Conservation (phyloP, 2,113 vertebrate genomes). For the Pseudois nayaur region DNA sequence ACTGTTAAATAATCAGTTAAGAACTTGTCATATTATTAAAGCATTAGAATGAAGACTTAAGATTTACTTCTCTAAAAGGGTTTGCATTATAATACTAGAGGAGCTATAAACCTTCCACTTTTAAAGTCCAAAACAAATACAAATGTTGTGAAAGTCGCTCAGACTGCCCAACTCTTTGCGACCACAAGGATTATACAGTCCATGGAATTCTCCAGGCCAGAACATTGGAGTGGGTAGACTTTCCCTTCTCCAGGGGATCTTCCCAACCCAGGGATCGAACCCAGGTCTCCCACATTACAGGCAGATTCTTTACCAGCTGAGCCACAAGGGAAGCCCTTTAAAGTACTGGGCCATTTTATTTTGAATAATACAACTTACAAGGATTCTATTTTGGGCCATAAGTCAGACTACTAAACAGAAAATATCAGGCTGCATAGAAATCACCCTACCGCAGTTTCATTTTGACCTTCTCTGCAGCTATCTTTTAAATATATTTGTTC, state of each 20-base stretch:
- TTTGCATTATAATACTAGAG: background rate
- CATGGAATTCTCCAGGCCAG: background rate
- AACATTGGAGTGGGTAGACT: background rate
- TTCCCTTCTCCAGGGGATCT: background rate
- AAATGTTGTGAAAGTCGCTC: background rate
- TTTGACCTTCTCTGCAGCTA: conserved; percentile 35
- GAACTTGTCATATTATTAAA: background rate
- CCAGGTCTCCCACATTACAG: background rate
- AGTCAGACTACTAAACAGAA: conserved; percentile 14
- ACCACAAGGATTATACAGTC: background rate
- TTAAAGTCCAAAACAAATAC: background rate
- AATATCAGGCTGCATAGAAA: background rate
- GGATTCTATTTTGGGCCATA: conserved; percentile 4
- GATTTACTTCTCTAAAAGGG: background rate
- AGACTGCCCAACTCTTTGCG: accelerated
- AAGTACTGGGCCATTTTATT: conserved; percentile 28
- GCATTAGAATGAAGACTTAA: background rate
- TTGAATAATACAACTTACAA: background rate
- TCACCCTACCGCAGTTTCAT: background rate
- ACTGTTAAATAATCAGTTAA: conserved; percentile 23
- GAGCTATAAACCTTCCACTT: conserved; percentile 3
- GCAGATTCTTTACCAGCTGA: background rate
- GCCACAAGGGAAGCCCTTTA: background rate
- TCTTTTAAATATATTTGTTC: background rate
- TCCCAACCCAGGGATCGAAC: background rate